These are phyloP conservation scores for Deilephila porcellus DNA, from an alignment of 2,888 invertebrate species.

Conservation along the genomic window DNA sequence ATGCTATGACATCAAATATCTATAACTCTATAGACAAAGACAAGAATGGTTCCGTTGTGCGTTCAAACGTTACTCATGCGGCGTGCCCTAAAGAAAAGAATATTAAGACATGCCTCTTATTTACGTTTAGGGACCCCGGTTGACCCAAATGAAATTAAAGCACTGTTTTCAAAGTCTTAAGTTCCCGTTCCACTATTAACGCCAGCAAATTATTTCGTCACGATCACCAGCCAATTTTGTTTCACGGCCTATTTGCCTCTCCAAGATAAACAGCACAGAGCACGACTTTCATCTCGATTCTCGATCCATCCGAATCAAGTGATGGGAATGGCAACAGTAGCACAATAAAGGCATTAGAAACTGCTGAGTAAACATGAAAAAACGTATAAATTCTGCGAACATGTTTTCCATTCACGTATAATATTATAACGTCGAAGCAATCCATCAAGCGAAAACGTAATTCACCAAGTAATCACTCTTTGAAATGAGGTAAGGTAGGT, in stretches of 20 bases:
- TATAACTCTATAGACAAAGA: too few species aligned
- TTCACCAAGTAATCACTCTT: constrained; percentile 34
- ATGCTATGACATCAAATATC: too few species aligned
- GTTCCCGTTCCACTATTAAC: not conserved
- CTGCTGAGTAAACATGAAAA: constrained; percentile 34
- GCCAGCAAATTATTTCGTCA: not conserved
- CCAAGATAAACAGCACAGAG: constrained; percentile 5
- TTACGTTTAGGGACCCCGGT: too few species aligned
- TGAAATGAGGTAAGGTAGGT: constrained; percentile 1
- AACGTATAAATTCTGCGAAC: constrained; percentile 30
- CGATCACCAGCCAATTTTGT: not conserved
- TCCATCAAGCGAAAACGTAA: constrained; percentile 50
- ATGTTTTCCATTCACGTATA: constrained; percentile 56
- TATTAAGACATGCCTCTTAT: too few species aligned
- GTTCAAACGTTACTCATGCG: too few species aligned
- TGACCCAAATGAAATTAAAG: too few species aligned
- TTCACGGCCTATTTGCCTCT: not conserved
- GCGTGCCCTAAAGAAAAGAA: too few species aligned
- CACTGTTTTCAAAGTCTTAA: not conserved
- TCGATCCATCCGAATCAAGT: not conserved
- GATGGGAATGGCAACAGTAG: not conserved
- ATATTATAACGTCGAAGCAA: constrained; percentile 53
- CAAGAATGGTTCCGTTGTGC: too few species aligned
- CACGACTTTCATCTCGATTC: not conserved
- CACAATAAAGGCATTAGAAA: not conserved